Percentiles rank a stretch among this genome's conserved stretches.
Evolutionary conservation across 2,888 invertebrate species (phyloP).

Genomic region (Pristionchus entomophagus): DNA sequence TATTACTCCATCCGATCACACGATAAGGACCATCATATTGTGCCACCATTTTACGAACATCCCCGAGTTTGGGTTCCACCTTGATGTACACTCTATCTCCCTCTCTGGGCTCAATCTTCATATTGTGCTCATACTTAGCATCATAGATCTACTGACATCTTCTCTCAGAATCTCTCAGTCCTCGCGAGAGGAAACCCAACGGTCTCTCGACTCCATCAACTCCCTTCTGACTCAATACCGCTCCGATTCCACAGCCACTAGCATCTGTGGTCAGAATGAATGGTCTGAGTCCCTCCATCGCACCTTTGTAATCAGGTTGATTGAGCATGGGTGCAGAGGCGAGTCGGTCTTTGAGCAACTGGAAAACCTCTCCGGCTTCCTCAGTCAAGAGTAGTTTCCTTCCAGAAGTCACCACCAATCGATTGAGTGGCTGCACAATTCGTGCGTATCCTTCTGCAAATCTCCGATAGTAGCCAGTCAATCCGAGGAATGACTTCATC

Average conservation of each 20-base stretch:
- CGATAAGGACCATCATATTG: constrained; percentile 8
- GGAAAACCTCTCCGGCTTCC: background rate
- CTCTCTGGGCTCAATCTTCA: background rate
- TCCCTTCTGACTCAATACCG: no score
- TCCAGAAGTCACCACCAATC: constrained; percentile 46
- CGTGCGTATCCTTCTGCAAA: background rate
- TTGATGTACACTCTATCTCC: background rate
- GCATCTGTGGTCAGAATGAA: no score
- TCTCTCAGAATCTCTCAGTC: no score
- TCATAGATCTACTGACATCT: no score
- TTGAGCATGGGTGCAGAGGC: no score
- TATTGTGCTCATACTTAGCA: background rate
- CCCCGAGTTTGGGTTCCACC: background rate
- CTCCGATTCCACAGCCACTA: no score
- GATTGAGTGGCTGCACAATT: no score
- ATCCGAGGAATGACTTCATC: background rate
- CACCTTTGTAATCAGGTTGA: no score
- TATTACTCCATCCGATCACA: background rate
- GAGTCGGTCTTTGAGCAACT: no score
- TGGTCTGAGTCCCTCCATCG: no score
- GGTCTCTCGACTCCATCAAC: no score
- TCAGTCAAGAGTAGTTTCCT: constrained; percentile 55
- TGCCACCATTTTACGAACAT: background rate
- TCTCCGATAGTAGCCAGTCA: background rate
- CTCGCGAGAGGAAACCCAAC: no score